Evolutionary conservation across 1,140 invertebrate species (phyloP).

Genomic region (Drosophila eugracilis): DNA sequence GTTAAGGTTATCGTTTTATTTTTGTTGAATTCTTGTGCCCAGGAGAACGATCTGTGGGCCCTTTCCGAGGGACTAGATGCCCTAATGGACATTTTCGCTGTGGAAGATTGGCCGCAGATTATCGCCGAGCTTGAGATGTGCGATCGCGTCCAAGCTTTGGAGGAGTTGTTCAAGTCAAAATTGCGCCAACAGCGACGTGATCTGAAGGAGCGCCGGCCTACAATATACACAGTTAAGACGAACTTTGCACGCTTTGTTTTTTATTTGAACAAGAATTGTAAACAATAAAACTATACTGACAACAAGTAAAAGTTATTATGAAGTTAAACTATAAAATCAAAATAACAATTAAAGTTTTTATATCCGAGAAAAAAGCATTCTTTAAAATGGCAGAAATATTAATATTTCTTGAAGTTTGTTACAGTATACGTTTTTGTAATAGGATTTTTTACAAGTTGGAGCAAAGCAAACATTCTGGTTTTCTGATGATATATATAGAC

Average conservation of each 20-base stretch:
- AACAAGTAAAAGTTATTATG: background rate
- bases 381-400: too few species aligned
- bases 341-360: background rate
- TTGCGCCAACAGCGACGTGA: constrained; percentile 87
- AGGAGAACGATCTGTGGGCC: constrained; percentile 87
- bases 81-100: constrained; percentile 91
- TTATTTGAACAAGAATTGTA: constrained; percentile 85
- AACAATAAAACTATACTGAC: constrained; percentile 37
- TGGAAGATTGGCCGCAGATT: constrained; percentile 90
- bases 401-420: too few species aligned
- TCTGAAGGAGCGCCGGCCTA: constrained; percentile 88
- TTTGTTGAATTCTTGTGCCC: constrained; percentile 50
- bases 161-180: constrained; percentile 88
- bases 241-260: constrained; percentile 90
- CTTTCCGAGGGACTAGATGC: constrained; percentile 90
- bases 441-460: too few species aligned
- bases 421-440: too few species aligned
- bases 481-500: too few species aligned
- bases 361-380: too few species aligned
- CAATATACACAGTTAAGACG: constrained; percentile 89
- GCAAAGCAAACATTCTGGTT: too few species aligned
- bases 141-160: constrained; percentile 86
- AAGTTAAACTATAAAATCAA: background rate
- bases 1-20: constrained; percentile 69
- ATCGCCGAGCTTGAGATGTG: constrained; percentile 88